Percentiles rank a stretch among this genome's conserved stretches.
Conservation (phyloP, 2,888 invertebrate genomes). For the Cataglyphis rosenhaueri region DNA sequence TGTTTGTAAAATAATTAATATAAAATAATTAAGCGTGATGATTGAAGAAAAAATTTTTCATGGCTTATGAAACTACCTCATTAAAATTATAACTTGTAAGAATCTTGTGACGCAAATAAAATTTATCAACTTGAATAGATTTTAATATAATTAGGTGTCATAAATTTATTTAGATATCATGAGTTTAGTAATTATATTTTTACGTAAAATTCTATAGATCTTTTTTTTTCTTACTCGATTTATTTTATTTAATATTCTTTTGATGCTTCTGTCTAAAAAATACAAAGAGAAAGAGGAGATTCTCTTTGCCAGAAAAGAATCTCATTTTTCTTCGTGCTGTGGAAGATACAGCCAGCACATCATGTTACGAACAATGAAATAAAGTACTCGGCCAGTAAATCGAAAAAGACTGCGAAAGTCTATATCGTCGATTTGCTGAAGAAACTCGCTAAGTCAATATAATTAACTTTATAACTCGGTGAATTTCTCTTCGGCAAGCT, state of each 20-base stretch:
- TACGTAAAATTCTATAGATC: not conserved
- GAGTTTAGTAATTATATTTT: not conserved
- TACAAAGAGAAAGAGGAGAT: not conserved
- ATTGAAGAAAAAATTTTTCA: not conserved
- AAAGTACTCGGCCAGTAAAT: slow-evolving; percentile 12
- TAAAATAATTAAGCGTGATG: not conserved
- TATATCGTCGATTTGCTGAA: slow-evolving; percentile 16
- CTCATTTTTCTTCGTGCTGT: slow-evolving; percentile 8
- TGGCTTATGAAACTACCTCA: not conserved
- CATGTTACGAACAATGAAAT: slow-evolving; percentile 27
- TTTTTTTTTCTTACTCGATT: not conserved
- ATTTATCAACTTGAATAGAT: not conserved
- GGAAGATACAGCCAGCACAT: slow-evolving; percentile 6
- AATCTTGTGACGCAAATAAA: not conserved
- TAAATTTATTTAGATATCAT: not conserved
- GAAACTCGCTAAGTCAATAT: slow-evolving; percentile 25
- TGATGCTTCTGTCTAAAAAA: not conserved
- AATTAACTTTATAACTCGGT: slow-evolving; percentile 23
- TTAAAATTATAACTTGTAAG: not conserved
- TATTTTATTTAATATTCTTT: slow-evolving; percentile 4
- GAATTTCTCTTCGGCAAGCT: slow-evolving; percentile 27
- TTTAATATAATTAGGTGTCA: not conserved
- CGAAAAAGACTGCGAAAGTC: slow-evolving; percentile 33
- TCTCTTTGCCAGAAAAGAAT: slow-evolving; percentile 1
- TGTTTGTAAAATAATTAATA: not conserved